These are phyloP conservation scores for Leucania comma DNA, from an alignment of 2,888 invertebrate genomes.

Conservation along the genomic window DNA sequence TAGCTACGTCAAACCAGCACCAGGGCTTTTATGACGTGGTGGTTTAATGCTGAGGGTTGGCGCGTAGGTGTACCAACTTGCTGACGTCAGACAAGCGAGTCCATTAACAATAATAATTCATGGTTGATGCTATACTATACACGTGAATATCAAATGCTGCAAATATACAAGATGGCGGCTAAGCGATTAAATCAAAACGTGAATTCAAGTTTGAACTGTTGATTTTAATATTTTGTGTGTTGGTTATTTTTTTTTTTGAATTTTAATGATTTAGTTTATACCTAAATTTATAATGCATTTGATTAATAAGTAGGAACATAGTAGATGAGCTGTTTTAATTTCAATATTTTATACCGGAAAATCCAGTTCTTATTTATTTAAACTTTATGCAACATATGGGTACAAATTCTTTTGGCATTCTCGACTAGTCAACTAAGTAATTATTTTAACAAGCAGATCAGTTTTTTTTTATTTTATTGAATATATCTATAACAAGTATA, in stretches of 20 bases:
- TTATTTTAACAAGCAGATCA: neutral
- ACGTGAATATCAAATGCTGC: constrained; percentile 19
- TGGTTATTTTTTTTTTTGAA: neutral
- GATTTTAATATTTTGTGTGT: constrained; percentile 14
- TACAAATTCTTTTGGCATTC: neutral
- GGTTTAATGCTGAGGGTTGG: constrained; percentile 7
- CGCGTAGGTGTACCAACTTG: constrained; percentile 5
- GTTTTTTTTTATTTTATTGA: neutral
- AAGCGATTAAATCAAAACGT: neutral
- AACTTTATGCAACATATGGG: neutral
- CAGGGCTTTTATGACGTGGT: constrained; percentile 34
- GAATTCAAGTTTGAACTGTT: constrained; percentile 17
- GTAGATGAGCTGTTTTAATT: neutral
- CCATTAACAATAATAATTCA: neutral
- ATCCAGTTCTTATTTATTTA: neutral
- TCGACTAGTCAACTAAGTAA: neutral
- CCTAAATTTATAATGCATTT: neutral
- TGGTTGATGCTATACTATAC: neutral
- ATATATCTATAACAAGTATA: too few relatives aligned
- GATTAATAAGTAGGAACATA: neutral
- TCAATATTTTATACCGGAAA: neutral
- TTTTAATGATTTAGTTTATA: neutral
- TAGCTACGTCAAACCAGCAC: constrained; percentile 31
- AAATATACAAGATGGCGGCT: constrained; percentile 20
- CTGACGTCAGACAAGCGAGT: constrained; percentile 39